Evolutionary conservation across 2,113 vertebrate species (phyloP).

Genomic region (Rattus rattus): DNA sequence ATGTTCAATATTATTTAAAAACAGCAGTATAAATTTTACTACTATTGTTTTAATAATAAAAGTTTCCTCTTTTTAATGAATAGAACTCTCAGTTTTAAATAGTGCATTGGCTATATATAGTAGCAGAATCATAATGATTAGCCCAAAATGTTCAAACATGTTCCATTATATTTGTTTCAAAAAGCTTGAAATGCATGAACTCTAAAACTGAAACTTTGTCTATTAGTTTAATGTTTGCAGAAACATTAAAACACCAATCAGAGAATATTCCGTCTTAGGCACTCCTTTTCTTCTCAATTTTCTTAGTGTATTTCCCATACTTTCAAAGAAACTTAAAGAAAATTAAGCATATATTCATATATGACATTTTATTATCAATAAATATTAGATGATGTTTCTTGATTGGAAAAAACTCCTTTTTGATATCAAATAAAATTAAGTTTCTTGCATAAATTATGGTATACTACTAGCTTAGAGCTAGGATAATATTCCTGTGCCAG

Average conservation of each 20-base stretch:
- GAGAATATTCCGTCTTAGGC: not conserved
- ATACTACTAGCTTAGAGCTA: conserved; percentile 6
- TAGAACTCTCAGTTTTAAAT: conserved; percentile 1
- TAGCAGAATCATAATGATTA: conserved; percentile 8
- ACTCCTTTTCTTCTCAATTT: not conserved
- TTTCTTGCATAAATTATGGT: not conserved
- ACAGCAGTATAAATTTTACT: conserved; percentile 15
- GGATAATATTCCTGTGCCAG: not conserved
- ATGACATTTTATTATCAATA: not conserved
- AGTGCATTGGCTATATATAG: not conserved
- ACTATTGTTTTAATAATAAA: conserved; percentile 13
- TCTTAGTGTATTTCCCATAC: not conserved
- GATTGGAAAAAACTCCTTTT: not conserved
- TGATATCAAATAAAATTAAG: not conserved
- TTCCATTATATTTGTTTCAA: not conserved
- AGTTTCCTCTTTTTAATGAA: not conserved
- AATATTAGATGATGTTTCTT: not conserved
- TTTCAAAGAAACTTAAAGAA: not conserved
- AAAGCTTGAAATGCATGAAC: not conserved
- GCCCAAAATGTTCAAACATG: not conserved
- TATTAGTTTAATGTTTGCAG: not conserved
- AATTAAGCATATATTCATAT: not conserved
- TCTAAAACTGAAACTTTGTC: not conserved
- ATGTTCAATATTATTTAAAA: conserved; percentile 32
- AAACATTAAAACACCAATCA: not conserved